Evolutionary conservation across 2,888 invertebrate genomes (phyloP).

Genomic region (Acronicta psi): DNA sequence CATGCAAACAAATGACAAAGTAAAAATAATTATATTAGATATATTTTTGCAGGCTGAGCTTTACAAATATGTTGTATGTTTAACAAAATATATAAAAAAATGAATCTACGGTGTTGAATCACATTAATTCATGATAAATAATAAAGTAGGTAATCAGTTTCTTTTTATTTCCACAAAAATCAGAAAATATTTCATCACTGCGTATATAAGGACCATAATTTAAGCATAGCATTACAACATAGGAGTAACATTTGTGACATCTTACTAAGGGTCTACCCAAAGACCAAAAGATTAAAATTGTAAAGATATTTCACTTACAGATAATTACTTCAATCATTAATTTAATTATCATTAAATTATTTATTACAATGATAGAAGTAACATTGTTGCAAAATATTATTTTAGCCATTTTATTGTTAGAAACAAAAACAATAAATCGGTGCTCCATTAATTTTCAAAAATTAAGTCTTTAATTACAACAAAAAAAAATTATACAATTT

Average conservation of each 20-base stretch:
- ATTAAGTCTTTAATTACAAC: too few relatives aligned
- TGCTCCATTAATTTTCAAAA: background rate
- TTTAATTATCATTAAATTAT: constrained; percentile 83
- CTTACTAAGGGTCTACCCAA: constrained; percentile 24
- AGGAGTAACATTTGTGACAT: constrained; percentile 52
- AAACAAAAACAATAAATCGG: background rate
- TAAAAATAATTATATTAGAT: background rate
- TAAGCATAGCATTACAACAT: constrained; percentile 42
- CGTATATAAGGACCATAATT: constrained; percentile 9
- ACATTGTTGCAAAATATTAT: constrained; percentile 24
- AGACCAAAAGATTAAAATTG: constrained; percentile 37
- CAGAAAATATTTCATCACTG: too few relatives aligned
- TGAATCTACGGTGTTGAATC: background rate
- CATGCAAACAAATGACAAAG: constrained; percentile 43
- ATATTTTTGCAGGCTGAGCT: constrained; percentile 61
- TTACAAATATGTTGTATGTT: constrained; percentile 57
- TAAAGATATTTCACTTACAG: constrained; percentile 31
- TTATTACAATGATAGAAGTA: constrained; percentile 75
- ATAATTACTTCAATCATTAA: constrained; percentile 73
- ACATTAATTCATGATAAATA: too few relatives aligned
- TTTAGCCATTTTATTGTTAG: constrained; percentile 21
- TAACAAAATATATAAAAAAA: constrained; percentile 5
- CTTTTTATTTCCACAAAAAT: too few relatives aligned
- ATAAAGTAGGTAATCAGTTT: too few relatives aligned
- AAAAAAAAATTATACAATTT: background rate